Base-by-base conservation (phyloP, 1,140 invertebrate species). In the Drosophila mayri region DNA sequence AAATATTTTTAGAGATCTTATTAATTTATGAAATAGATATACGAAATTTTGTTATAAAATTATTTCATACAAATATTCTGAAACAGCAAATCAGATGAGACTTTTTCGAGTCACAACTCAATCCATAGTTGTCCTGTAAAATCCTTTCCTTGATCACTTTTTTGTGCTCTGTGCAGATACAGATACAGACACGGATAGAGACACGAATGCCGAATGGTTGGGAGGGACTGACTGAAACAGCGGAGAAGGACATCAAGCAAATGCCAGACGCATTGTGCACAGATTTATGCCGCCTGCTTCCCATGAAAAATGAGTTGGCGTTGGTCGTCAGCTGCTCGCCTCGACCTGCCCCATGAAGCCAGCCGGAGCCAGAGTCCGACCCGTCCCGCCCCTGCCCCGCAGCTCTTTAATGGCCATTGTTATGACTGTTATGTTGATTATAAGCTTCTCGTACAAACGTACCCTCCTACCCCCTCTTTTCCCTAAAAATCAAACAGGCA, bases 381-480 rank as follows among this genome's bases (percentile, higher is more conserved):
- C 16, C 50, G 1, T 8, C 32, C 32, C 14, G 28, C 40, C 50
- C 16, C 37, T 25, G 7, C 12, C 67, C 30, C 18, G 30, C 49
- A 52, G 38, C 64, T 65, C 73, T 81, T 77, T 81, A 81, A 77
- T 72, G 79, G 79, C 57, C 62, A 76, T 73, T 81, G 79, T 81
- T 81, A 66, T 76, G 73, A 22, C 72, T 47, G 79, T 81, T 81
- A 77, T 76, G 79, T 71, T 81, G 79, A 81, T 81, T 81, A 81
- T 81, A 81, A 76, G 66, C 79, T 40, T 41, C 62, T 47, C 54
- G 40, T 60, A 59, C 46, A 57, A 74, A 35, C 32, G 28, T 25
- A 37, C n/a, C 22, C 1, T 20, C 0, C n/a, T 10, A 22, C 16
- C 9, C 20, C 25, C 40, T n/a, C 10, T 4, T 12, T 35, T 12